Base-by-base conservation (phyloP, 2,888 invertebrate genomes). In the Drosophila meridionalis region DNA sequence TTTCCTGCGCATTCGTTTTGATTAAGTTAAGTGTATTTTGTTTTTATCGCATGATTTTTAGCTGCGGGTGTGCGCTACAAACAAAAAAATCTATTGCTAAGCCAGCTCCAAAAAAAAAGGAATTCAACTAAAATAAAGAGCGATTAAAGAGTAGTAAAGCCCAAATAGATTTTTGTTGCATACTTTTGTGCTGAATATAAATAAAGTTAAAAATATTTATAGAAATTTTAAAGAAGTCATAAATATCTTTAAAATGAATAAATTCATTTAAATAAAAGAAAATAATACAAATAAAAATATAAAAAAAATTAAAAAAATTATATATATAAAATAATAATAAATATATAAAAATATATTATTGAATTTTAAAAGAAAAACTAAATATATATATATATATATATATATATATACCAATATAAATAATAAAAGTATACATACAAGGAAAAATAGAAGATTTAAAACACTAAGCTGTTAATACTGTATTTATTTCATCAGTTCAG, bases 1-100 rank as follows among this genome's bases (percentile, higher is more conserved):
- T 48, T 68, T 70, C 32, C 61, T 65, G 63, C 34, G 68, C 58
- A 62, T 66, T 65, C 32, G 5, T 32, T 32, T 50, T 52, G 52
- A 58, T 75, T 76, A 53, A 61, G 53, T 76, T 57, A 52, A 53
- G 30, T 38, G 34, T 47, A 48, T 56, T 40, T 40, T 40, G 7
- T 47, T 20, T 42, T 36, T 32, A 64, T 70, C 80, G 82, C 83
- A 82, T 84, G 82, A 58, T 63, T 70, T 55, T 43, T 57, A 73
- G 67, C 59, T 60, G 62, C 28, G 14, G 28, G 28, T 43, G 40
- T 45, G 43, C 66, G 14, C 32, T 12, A 4, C 40, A 40, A 56
- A 58, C 40, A 8, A 26, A 50, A 2, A 48, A 8, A n/a, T 14
- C 48, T 1, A 20, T 20, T 20, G 20, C 36, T 43, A 36, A 58